phyloP scores from a whole-genome alignment of 92 coral and sea anemone genomes.

The Parazoanthus swiftii region DNA sequence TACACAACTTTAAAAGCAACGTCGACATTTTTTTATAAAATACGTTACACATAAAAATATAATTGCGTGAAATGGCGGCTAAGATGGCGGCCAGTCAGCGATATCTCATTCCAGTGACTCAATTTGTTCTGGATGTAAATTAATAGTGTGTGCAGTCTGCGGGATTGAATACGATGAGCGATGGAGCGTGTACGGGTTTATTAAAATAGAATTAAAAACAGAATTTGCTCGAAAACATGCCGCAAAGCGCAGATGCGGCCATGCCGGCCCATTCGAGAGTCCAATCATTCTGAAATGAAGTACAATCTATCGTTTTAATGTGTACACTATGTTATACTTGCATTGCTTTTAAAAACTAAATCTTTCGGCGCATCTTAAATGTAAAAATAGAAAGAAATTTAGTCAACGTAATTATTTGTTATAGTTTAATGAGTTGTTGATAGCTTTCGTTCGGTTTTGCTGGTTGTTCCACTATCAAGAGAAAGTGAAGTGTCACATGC shows the following conservation, averaged over 20 bases:
- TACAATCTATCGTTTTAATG: not conserved
- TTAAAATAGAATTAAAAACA: not conserved
- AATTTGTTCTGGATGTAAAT: no score
- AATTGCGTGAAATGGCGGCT: conserved; percentile 34
- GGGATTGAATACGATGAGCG: not conserved
- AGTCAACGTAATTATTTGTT: not conserved
- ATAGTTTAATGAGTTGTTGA: not conserved
- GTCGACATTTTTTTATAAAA: no score
- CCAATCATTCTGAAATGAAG: no score
- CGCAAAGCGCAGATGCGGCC: not conserved
- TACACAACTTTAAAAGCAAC: not conserved
- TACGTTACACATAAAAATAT: not conserved
- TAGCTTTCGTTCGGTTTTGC: not conserved
- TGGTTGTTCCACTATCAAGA: not conserved
- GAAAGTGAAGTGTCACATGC: not conserved
- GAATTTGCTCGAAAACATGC: not conserved
- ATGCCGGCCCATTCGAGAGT: not conserved
- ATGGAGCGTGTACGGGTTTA: not conserved
- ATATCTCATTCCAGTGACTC: not conserved
- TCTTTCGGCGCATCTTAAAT: not conserved
- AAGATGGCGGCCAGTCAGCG: conserved; percentile 19
- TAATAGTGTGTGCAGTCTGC: no score
- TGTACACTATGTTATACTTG: not conserved
- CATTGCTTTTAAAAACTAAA: not conserved
- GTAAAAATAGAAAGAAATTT: not conserved